Base-by-base conservation (phyloP, 2,797 vertebrate species). In the Lycodopsis pacificus region DNA sequence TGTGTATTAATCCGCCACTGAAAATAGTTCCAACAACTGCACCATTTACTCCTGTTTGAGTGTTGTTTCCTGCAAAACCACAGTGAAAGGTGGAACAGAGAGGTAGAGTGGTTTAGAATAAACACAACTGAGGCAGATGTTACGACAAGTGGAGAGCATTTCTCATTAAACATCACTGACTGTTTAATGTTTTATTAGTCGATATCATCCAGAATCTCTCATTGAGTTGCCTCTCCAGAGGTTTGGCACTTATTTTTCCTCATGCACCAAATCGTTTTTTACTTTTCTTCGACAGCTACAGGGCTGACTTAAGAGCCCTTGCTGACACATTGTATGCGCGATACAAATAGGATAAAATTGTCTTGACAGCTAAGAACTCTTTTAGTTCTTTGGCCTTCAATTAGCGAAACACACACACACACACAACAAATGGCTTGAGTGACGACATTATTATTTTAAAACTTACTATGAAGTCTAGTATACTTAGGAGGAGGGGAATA, bases 221-320 rank as follows among this genome's bases (percentile, higher is more conserved):
- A 63, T 32, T 62, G 65, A 68, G 65, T 30, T 17, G 8, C 17
- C 77, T 62, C 77, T 67, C 56, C 56, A 46, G 69, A 65, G 64
- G 63, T 59, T 71, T 71, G 9, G 19, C 54, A 61, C 46, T 42
- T 15, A 46, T 46, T 56, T 54, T 64, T 62, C 38, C 30, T 34
- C 25, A 30, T 19, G n/a, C 36, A 46, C 32, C 25, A 32, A 22
- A 42, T 46, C 13, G 13, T 2, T 20, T 0, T 19, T 51, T 40
- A 22, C 34, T 58, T 17, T 62, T 27, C 19, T 11, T 7, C 53
- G 68, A 71, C 56, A 36, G n/a, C 27, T 40, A 12, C 46, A 46
- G 48, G 48, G 9, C 17, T 46, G 36, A 15, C 2, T 49, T 22
- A 27, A 17, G 19, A 62, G 15, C 12, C 2, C 1, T 30, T 56